Evolutionary conservation across 2,888 invertebrate species (phyloP), one percentile per base, ranked within the genome.

Genomic region (Tupiocoris notatus): DNA sequence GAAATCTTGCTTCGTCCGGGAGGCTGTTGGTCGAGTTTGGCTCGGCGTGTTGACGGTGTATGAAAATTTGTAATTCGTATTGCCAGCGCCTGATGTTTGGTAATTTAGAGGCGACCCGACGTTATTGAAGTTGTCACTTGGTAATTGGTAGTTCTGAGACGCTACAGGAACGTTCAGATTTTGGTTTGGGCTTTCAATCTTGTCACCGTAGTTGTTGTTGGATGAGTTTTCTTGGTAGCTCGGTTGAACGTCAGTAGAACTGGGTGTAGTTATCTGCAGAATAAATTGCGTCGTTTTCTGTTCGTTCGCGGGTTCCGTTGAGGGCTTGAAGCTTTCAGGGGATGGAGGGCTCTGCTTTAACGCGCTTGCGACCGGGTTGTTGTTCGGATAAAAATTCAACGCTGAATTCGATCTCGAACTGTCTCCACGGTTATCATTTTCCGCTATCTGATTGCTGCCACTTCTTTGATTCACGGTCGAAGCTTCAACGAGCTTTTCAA

Each of bases 41-140:
- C 63, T 67, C 17, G 17, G 39, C 24, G 64, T 59, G 65, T n/a
- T 67, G 23, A 25, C 23, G 20, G 59, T 63, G 73, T 59, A 71
- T 17, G 62, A 58, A 62, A 77, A 59, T 20, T 63, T 62, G 56
- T 77, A 59, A 25, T 73, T 54, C 12, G 62, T 24, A 23, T 70
- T 70, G 3, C 70, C 70, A 1, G 57, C n/a, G 6, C n/a, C 17
- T n/a, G 58, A 39, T 3, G 39, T 39, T 39, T 39, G 39, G 39
- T 39, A 39, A 12, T 39, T 39, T 3, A 12, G 39, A 3, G 39
- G 39, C n/a, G n/a, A n/a, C n/a, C n/a, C n/a, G n/a, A n/a, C n/a
- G 12, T 39, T 39, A 12, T 39, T 39, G 39, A 39, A 39, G 39
- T 39, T 12, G 12, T 39, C 12, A 12, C 6, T 39, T 7, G 39